Evolutionary conservation across 2,113 vertebrate species (phyloP), one percentile per base, ranked within the genome.

Genomic region (Oncorhynchus kisutch): DNA sequence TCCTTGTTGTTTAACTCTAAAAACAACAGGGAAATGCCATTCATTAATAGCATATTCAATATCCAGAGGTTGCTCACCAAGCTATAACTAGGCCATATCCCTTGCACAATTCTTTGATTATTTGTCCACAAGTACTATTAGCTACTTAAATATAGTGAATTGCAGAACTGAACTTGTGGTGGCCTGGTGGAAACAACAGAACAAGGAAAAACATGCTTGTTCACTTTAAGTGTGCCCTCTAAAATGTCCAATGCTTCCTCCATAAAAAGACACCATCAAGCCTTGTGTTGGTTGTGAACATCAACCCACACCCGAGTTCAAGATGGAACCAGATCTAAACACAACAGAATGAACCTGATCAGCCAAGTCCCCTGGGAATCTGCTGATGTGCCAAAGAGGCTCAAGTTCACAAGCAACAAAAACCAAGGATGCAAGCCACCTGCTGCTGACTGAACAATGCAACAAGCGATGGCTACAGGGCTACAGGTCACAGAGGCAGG

Each of bases 341-440:
- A 74, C 60, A 78, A 81, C 83, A 86, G 88, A 75, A 73, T 78
- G 84, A 89, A 90, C 89, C 86, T 80, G 86, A 86, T 90, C 88
- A 82, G 69, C 78, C 20, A 29, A 79, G 68, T 91, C 90, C 88
- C 86, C 68, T 79, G 90, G 88, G 92, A 90, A 85, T 87, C 74
- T 71, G 79, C 77, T 85, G 83, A 91, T 91, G 87, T 88, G 87
- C 91, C 88, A 88, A 82, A 90, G 84, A 80, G 89, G 87, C 88
- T 93, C 90, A 89, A 89, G 88, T 93, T 93, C 87, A 91, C 84
- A 81, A 76, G 77, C 77, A 86, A 90, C 91, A 90, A 88, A 87
- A 90, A 82, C 70, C 80, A 85, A 87, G 84, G 85, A 91, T 86
- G 85, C 85, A 87, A 81, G 83, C 89, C 93, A 93, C 93, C 92